A percentile compares a stretch with the other conserved stretches of the same genome.
Conservation (phyloP, 2,797 vertebrate species). For the Myripristis jacobus region DNA sequence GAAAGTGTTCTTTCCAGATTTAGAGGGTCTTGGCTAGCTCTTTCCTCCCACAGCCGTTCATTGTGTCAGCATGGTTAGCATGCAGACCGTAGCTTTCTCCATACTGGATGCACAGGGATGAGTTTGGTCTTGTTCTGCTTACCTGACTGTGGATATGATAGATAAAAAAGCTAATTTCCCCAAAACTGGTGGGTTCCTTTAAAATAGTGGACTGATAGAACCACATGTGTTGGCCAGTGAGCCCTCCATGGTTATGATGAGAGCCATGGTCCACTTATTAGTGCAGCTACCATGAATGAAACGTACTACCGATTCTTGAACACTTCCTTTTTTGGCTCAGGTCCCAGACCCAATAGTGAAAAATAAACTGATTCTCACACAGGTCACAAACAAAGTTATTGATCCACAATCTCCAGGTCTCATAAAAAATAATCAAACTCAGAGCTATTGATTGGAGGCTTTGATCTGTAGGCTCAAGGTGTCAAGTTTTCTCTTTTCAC, state of each 20-base stretch:
- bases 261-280: neutral
- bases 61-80: too few species aligned
- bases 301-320: neutral
- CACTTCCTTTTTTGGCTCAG: conserved; percentile 12
- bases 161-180: too few species aligned
- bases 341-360: conserved; percentile 21
- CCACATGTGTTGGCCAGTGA: neutral
- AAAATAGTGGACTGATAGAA: neutral
- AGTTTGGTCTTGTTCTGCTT: too few species aligned
- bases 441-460: conserved; percentile 64
- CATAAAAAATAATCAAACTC: conserved; percentile 70
- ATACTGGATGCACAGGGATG: too few species aligned
- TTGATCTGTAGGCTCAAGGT: conserved; percentile 60
- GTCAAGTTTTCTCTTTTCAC: conserved; percentile 59
- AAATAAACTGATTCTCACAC: conserved; percentile 49
- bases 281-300: neutral
- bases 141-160: too few species aligned
- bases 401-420: conserved; percentile 48
- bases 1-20: too few species aligned
- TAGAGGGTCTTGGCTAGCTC: too few species aligned
- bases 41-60: too few species aligned
- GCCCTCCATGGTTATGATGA: neutral
- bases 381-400: conserved; percentile 56
- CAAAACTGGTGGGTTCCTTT: too few species aligned
- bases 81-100: too few species aligned